These are phyloP conservation scores for Parnassius orleans DNA, from an alignment of 2,888 invertebrate genomes.

Conservation along the genomic window DNA sequence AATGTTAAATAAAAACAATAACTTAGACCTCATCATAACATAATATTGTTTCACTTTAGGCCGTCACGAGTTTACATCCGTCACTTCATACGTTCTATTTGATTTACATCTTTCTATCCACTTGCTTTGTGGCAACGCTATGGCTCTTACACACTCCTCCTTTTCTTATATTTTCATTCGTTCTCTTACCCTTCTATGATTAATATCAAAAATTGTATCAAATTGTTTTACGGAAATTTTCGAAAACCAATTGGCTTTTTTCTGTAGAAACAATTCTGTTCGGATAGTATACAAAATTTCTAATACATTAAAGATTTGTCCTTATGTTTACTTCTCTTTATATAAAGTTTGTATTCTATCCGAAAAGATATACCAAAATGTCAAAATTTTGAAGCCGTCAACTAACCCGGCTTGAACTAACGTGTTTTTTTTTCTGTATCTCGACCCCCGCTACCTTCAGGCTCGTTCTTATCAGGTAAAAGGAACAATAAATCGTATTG, in stretches of 20 bases:
- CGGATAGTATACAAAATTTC: constrained; percentile 13
- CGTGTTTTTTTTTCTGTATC: constrained; percentile 80
- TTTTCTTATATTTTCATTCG: constrained; percentile 44
- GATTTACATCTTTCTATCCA: constrained; percentile 66
- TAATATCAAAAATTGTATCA: constrained; percentile 5
- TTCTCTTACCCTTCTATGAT: constrained; percentile 39
- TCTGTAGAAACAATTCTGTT: constrained; percentile 17
- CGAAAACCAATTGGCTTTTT: constrained; percentile 25
- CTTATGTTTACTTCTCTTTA: not conserved
- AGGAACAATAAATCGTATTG: constrained; percentile 74
- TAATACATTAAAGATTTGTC: not conserved
- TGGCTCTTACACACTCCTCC: constrained; percentile 58
- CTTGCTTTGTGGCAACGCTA: constrained; percentile 79
- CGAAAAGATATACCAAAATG: constrained; percentile 15
- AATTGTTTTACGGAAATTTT: not conserved
- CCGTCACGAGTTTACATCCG: constrained; percentile 49
- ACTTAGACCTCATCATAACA: not conserved
- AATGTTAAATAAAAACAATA: not conserved
- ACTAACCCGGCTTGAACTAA: constrained; percentile 72
- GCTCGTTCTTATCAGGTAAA: constrained; percentile 94
- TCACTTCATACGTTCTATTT: constrained; percentile 50
- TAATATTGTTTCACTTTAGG: constrained; percentile 34
- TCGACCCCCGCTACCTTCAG: constrained; percentile 87
- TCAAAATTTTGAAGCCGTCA: not conserved
- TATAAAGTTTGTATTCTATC: constrained; percentile 5